Evolutionary conservation across 2,888 invertebrate genomes (phyloP).

Genomic region (Drosophila mettleri): DNA sequence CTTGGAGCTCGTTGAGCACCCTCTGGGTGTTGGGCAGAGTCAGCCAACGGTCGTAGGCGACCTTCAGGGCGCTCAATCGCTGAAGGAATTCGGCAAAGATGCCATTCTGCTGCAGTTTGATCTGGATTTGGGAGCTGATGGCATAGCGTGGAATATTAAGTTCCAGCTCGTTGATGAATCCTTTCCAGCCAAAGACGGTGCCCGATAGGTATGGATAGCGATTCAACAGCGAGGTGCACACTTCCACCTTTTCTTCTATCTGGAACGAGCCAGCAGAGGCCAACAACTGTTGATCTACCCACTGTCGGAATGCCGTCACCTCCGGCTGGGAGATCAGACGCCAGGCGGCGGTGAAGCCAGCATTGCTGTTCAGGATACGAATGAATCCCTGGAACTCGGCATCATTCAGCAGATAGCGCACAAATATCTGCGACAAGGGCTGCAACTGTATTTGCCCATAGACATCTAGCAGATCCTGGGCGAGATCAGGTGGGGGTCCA

Average conservation of each 20-base stretch:
- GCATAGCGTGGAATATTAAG: conserved; percentile 72
- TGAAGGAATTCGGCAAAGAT: conserved; percentile 76
- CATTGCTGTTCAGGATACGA: conserved; percentile 74
- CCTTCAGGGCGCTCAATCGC: conserved; percentile 59
- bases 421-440: conserved; percentile 62
- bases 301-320: conserved; percentile 65
- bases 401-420: conserved; percentile 79
- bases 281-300: conserved; percentile 74
- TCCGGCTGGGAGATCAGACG: conserved; percentile 79
- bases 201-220: conserved; percentile 67
- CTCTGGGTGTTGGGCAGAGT: conserved; percentile 61
- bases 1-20: conserved; percentile 62
- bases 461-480: conserved; percentile 70
- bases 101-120: conserved; percentile 70
- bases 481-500: conserved; percentile 53
- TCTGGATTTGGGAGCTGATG: conserved; percentile 68
- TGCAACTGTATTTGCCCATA: conserved; percentile 63
- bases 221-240: conserved; percentile 62
- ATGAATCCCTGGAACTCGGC: conserved; percentile 81
- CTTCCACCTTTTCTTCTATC: conserved; percentile 66
- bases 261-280: conserved; percentile 58
- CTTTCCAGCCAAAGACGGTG: conserved; percentile 79
- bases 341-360: conserved; percentile 64
- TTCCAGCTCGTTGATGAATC: conserved; percentile 78
- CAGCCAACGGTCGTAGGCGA: conserved; percentile 80